Percentiles rank a stretch among this genome's conserved stretches.
phyloP scores from a whole-genome alignment of 2,797 vertebrate species.

The Microctenopoma stevenorrisi region DNA sequence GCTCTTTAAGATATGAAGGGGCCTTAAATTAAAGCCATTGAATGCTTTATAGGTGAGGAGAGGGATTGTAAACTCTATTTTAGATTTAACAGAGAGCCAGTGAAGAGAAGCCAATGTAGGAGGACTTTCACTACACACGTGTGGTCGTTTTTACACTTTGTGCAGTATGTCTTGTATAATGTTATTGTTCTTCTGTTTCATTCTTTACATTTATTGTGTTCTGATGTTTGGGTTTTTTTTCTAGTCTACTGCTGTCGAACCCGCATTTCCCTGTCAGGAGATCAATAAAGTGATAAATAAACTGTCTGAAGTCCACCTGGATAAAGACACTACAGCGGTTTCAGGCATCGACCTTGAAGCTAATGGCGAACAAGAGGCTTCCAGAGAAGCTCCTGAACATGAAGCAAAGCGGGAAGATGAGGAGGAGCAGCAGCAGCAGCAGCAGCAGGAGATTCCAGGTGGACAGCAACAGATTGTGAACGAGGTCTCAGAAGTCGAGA shows the following conservation, averaged over 20 bases:
- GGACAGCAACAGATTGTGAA: conserved; percentile 77
- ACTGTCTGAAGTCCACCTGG: conserved; percentile 25
- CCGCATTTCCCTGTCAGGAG: too few relatives aligned
- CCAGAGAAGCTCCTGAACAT: conserved; percentile 62
- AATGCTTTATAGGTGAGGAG: too few relatives aligned
- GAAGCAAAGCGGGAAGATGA: conserved; percentile 55
- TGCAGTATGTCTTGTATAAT: too few relatives aligned
- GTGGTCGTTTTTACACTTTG: not conserved
- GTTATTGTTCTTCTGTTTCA: too few relatives aligned
- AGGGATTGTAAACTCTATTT: too few relatives aligned
- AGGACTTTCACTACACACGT: not conserved
- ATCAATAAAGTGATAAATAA: not conserved
- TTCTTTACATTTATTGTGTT: too few relatives aligned
- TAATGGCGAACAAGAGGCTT: conserved; percentile 29
- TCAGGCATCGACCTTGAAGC: conserved; percentile 3
- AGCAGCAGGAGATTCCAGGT: conserved; percentile 72
- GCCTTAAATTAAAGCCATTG: too few relatives aligned
- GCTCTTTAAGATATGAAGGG: too few relatives aligned
- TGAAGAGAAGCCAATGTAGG: too few relatives aligned
- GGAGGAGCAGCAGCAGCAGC: conserved; percentile 62
- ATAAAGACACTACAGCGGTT: conserved; percentile 8
- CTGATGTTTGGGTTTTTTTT: too few relatives aligned
- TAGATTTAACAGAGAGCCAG: too few relatives aligned
- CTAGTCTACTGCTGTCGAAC: too few relatives aligned
- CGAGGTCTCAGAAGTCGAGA: conserved; percentile 94